A percentile compares a stretch with the other conserved stretches of the same genome.
Conservation (phyloP, 2,113 vertebrate species). For the Toxotes jaculatrix region DNA sequence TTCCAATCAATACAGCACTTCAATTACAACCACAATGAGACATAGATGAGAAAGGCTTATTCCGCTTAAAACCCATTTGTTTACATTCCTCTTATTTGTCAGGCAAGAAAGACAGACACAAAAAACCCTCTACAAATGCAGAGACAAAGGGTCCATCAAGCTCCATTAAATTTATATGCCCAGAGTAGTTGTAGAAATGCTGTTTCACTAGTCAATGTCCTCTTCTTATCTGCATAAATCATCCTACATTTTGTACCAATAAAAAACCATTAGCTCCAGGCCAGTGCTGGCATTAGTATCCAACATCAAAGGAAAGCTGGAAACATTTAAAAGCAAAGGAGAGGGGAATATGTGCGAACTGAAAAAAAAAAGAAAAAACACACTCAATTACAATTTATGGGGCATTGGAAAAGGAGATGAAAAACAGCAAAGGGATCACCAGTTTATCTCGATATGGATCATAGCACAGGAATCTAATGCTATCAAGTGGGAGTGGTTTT, state of each 20-base stretch:
- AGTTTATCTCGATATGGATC: slow-evolving; percentile 71
- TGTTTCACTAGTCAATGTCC: slow-evolving; percentile 31
- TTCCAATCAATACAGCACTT: slow-evolving; percentile 30
- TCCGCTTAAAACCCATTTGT: slow-evolving; percentile 38
- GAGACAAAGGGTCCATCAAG: slow-evolving; percentile 37
- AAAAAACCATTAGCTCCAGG: slow-evolving; percentile 53
- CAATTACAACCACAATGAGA: slow-evolving; percentile 33
- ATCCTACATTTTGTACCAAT: slow-evolving; percentile 35
- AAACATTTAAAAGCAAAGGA: slow-evolving; percentile 43
- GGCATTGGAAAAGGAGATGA: slow-evolving; percentile 33
- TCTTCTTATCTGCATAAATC: slow-evolving; percentile 61
- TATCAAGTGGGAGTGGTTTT: slow-evolving; percentile 63
- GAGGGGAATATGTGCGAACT: slow-evolving; percentile 2
- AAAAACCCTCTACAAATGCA: slow-evolving; percentile 2
- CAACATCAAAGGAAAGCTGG: slow-evolving; percentile 51
- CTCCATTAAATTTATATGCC: slow-evolving; percentile 38
- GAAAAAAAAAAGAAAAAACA: slow-evolving; percentile 1
- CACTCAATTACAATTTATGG: slow-evolving; percentile 38
- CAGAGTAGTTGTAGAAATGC: slow-evolving; percentile 40
- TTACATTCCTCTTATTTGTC: slow-evolving; percentile 18
- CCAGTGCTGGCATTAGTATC: slow-evolving; percentile 32
- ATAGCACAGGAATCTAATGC: slow-evolving; percentile 57
- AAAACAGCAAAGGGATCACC: slow-evolving; percentile 37
- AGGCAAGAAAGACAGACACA: neutral
- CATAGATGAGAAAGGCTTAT: slow-evolving; percentile 36